Percentiles rank a stretch among this genome's conserved stretches.
Evolutionary conservation across 2,888 invertebrate species (phyloP).

Genomic region (Diarsia brunnea): DNA sequence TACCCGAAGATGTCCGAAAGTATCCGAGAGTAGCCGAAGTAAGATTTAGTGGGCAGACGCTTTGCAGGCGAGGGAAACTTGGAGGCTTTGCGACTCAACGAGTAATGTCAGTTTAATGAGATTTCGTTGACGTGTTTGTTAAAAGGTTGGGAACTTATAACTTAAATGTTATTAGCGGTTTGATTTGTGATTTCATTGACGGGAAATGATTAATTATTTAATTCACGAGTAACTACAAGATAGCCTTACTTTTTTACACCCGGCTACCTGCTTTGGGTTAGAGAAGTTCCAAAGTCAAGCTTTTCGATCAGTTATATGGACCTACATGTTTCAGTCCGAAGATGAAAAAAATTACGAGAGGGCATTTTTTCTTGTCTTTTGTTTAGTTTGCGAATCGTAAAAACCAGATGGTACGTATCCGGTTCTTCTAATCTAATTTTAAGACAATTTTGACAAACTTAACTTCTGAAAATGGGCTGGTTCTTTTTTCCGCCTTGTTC

Average conservation of each 20-base stretch:
- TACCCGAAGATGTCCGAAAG: constrained; percentile 51
- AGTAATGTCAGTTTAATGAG: constrained; percentile 58
- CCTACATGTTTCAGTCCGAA: no score
- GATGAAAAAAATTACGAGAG: no score
- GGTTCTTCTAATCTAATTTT: neutral
- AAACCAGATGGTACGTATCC: no score
- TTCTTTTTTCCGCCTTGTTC: neutral
- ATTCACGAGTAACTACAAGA: neutral
- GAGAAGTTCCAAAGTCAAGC: neutral
- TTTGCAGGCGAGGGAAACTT: constrained; percentile 40
- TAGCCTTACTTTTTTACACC: neutral
- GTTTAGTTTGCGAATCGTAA: no score
- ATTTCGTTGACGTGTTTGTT: constrained; percentile 42
- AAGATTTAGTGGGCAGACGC: constrained; percentile 63
- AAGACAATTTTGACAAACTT: no score
- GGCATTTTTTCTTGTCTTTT: no score
- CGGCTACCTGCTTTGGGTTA: neutral
- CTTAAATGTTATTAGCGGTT: neutral
- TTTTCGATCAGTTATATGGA: no score
- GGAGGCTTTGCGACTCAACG: constrained; percentile 47
- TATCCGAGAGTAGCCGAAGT: constrained; percentile 52
- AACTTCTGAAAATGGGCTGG: neutral
- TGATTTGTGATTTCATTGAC: neutral
- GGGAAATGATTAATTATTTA: no score
- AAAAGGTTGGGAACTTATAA: constrained; percentile 13